Evolutionary conservation across 2,113 vertebrate species (phyloP).

Genomic region (Cyanoramphus novaezelandiae): DNA sequence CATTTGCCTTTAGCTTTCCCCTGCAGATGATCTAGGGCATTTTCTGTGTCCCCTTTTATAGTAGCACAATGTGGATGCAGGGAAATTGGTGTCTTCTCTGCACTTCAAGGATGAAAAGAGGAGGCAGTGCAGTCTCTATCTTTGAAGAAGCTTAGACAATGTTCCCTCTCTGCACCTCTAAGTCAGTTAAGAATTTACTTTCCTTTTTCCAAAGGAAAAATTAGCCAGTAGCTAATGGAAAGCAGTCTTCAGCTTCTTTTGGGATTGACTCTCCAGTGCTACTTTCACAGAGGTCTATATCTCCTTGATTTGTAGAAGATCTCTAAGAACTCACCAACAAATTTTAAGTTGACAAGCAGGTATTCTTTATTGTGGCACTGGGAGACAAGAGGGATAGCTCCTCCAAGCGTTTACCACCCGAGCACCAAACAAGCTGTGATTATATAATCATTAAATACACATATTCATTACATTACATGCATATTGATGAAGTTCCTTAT

Average conservation of each 20-base stretch:
- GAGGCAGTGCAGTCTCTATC: neutral
- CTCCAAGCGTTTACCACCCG: neutral
- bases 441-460: neutral
- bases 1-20: conserved; percentile 16
- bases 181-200: neutral
- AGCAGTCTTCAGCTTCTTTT: neutral
- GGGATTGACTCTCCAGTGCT: neutral
- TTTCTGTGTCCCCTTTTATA: neutral
- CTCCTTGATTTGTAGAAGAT: neutral
- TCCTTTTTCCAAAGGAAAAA: neutral
- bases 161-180: neutral
- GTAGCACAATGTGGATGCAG: neutral
- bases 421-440: neutral
- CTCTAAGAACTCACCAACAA: neutral
- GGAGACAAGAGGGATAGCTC: neutral
- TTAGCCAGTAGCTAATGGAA: neutral
- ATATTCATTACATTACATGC: neutral
- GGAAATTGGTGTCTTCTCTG: neutral
- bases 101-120: neutral
- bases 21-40: neutral
- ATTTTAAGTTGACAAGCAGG: neutral
- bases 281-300: neutral
- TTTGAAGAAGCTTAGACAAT: neutral
- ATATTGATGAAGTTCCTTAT: neutral
- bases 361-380: neutral